These are phyloP conservation scores for Stenodera caucasica DNA, from an alignment of 2,888 invertebrate genomes.

Conservation along the genomic window DNA sequence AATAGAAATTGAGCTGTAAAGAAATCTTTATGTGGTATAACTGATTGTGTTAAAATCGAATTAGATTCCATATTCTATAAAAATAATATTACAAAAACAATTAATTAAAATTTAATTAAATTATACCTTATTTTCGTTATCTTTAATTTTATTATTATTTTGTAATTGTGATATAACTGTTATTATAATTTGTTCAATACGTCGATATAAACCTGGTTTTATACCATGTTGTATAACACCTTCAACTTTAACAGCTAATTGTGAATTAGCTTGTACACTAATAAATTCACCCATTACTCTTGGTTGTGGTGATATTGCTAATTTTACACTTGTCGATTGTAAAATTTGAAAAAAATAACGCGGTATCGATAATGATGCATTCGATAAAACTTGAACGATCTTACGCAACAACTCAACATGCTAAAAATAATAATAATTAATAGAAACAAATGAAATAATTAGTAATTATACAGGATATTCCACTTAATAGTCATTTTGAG, in stretches of 20 bases:
- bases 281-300: constrained; percentile 80
- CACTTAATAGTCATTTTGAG: no score
- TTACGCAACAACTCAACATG: constrained; percentile 63
- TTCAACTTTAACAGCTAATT: constrained; percentile 90
- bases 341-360: constrained; percentile 83
- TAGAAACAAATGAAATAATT: no score
- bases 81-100: neutral
- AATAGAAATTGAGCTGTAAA: constrained; percentile 91
- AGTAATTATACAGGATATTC: no score
- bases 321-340: constrained; percentile 78
- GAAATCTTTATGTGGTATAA: constrained; percentile 90
- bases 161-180: constrained; percentile 68
- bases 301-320: constrained; percentile 81
- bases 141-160: constrained; percentile 51
- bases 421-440: constrained; percentile 46
- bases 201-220: constrained; percentile 68
- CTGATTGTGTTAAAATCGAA: constrained; percentile 72
- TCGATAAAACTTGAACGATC: constrained; percentile 64
- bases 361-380: constrained; percentile 69
- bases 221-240: constrained; percentile 82
- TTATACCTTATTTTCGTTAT: constrained; percentile 48
- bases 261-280: constrained; percentile 78
- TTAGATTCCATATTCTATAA: constrained; percentile 52
- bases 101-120: neutral
- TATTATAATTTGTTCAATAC: constrained; percentile 71